Evolutionary conservation across 2,797 vertebrate genomes (phyloP).

Genomic region (Tokudaia tokunoshimensis): DNA sequence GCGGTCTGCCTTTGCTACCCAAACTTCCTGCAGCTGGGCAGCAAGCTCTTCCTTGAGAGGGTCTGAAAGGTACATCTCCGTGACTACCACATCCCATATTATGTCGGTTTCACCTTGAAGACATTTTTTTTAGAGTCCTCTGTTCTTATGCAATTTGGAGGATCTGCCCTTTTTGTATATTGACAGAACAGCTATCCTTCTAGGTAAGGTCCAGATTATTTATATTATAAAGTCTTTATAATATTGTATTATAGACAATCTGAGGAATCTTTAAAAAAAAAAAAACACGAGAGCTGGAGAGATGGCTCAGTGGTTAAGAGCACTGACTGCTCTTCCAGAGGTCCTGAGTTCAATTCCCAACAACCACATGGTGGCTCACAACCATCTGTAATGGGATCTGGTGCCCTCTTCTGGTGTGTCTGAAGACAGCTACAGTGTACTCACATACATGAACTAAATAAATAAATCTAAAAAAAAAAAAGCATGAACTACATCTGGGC

Average conservation of each 20-base stretch:
- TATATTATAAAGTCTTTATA: slow-evolving; percentile 1
- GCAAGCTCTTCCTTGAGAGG: background rate
- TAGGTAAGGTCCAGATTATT: background rate
- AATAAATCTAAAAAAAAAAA: background rate
- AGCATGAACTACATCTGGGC: background rate
- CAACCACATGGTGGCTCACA: no score
- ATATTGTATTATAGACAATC: background rate
- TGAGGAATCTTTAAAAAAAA: background rate
- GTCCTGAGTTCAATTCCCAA: no score
- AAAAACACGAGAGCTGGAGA: background rate
- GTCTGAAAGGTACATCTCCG: background rate
- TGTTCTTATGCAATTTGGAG: background rate
- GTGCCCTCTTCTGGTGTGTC: no score
- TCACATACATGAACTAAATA: no score
- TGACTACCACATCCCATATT: background rate
- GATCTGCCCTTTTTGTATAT: background rate
- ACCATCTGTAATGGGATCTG: no score
- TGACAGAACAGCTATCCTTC: background rate
- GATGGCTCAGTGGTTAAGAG: no score
- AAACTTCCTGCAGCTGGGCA: background rate
- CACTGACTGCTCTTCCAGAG: no score
- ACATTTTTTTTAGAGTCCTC: background rate
- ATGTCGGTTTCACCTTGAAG: background rate
- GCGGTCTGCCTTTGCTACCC: background rate
- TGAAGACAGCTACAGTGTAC: no score